Percentiles rank a stretch among this genome's conserved stretches.
Conservation (phyloP, 2,888 invertebrate genomes). For the Rhagonycha fulva region DNA sequence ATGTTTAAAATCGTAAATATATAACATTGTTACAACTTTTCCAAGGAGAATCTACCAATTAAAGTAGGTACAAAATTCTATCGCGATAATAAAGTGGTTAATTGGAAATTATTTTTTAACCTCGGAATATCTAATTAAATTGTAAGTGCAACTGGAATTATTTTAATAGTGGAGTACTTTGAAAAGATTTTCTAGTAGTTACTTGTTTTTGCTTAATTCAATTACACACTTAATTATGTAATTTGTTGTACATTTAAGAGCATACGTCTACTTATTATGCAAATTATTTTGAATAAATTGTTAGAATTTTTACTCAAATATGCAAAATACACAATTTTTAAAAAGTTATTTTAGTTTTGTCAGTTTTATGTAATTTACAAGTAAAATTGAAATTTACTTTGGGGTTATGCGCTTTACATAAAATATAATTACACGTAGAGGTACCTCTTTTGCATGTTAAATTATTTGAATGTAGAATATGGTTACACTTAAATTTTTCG, state of each 20-base stretch:
- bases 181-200: neutral
- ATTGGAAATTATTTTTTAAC: neutral
- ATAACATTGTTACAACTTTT: neutral
- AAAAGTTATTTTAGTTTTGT: neutral
- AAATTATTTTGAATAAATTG: neutral
- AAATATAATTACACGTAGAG: neutral
- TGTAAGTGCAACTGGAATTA: neutral
- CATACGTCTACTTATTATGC: neutral
- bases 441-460: neutral
- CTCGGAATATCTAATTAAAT: neutral
- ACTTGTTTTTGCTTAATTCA: neutral
- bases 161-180: neutral
- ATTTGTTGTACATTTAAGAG: neutral
- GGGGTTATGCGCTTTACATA: neutral
- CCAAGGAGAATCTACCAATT: neutral
- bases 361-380: neutral
- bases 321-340: neutral
- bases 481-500: neutral
- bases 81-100: neutral
- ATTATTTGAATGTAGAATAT: neutral
- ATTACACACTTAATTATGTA: neutral
- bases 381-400: neutral
- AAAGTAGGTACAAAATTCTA: neutral
- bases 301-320: neutral
- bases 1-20: neutral